These are phyloP conservation scores for Pseudorhiza aurosa DNA, from an alignment of 30 jellyfish, hydroid and myxozoan genomes.

Conservation along the genomic window DNA sequence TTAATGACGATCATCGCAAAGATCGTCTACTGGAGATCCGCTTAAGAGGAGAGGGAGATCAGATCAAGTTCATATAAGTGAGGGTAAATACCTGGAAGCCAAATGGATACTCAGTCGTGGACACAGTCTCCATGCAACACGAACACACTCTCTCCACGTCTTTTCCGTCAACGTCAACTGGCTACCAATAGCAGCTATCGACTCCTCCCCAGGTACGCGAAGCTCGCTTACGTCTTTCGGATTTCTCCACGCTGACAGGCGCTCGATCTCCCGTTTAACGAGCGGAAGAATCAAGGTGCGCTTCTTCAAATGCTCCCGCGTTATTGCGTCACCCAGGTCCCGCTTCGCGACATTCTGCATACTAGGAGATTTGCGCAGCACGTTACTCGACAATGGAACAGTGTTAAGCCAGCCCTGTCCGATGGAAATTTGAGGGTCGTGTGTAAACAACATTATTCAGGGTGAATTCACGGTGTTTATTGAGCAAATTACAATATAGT, in stretches of 20 bases:
- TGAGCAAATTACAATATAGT: no score
- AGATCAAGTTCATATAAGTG: no score
- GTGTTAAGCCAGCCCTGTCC: slow-evolving; percentile 95
- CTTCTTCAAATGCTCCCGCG: slow-evolving; percentile 86
- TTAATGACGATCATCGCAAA: no score
- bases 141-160: slow-evolving; percentile 93
- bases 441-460: no score
- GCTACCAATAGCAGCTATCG: slow-evolving; percentile 79
- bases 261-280: slow-evolving; percentile 88
- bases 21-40: no score
- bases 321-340: slow-evolving; percentile 79
- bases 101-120: slow-evolving; percentile 88
- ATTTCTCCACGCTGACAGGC: slow-evolving; percentile 95
- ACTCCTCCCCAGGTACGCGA: slow-evolving; percentile 87
- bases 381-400: slow-evolving; percentile 61
- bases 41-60: no score
- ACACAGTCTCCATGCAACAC: slow-evolving; percentile 91
- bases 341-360: slow-evolving; percentile 43
- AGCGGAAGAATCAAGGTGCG: slow-evolving; percentile 84
- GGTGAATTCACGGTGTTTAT: no score
- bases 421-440: no score
- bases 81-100: slow-evolving; percentile 69
- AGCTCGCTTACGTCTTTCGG: slow-evolving; percentile 77
- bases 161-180: slow-evolving; percentile 89
- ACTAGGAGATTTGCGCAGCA: slow-evolving; percentile 65